Base-by-base conservation (phyloP, 2,113 vertebrate species). In the Mesocricetus auratus region DNA sequence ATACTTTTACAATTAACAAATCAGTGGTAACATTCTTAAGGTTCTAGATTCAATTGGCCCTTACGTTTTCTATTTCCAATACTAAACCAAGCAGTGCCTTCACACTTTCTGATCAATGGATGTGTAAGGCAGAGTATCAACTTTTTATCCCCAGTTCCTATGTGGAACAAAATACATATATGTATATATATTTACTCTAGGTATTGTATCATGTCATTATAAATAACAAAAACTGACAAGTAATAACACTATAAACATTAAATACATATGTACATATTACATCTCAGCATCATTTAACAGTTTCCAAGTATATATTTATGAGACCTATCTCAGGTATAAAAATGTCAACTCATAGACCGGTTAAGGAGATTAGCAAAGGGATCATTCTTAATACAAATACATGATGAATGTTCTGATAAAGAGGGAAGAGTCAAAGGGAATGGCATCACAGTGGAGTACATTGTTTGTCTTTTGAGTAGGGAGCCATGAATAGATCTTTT, bases 1-100 rank as follows among this genome's bases (percentile, higher is more conserved):
- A n/a, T 42, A 31, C 22, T 92, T 86, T 47, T 90, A 78, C 60
- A 94, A 74, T 94, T 94, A 91, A 22, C 68, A 42, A 22, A 31
- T 53, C 36, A 36, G 2, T 36, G 69, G 15, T 7, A 68, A 42
- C 9, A n/a, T 3, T 33, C 15, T n/a, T 19, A 16, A 21, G 2
- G 45, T 73, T 93, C 6, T 58, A 5, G 13, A 10, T 83, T 16
- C 31, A 93, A 53, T 45, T 60, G 71, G 9, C 17, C 22, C 64
- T 92, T 33, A 0, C 3, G 42, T 93, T 62, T 92, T 33, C 29
- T 42, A 69, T 90, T 71, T 1, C 1, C 81, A 24, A 24, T 71
- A 0, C 24, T 75, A 62, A 58, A 2, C 81, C 8, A 81, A 90
- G 42, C 1, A 60, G 5, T 73, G 56, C 66, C 36, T 90, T 45